Base-by-base conservation (phyloP, 2,113 vertebrate genomes). In the Atlantisia rogersi region DNA sequence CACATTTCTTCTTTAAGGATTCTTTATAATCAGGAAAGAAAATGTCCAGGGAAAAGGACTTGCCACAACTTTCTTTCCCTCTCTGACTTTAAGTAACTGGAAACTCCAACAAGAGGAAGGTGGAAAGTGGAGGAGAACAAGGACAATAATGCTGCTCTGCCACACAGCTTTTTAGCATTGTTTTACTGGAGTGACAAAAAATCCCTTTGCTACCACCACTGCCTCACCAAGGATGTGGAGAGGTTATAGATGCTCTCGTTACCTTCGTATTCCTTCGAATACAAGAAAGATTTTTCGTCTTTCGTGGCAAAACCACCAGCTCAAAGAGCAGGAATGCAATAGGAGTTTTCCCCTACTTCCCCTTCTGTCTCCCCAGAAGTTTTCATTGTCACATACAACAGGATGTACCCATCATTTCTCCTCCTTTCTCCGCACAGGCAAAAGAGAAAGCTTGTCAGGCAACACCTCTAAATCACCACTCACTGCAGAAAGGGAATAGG, bases 281-380 rank as follows among this genome's bases (percentile, higher is more conserved):
- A n/a, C 11, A 63, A 22, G 13, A 31, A 53, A 48, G 16, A 39
- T 78, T 79, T 50, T 68, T 89, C 24, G 4, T 39, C 26, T 78
- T 39, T 24, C 42, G n/a, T 60, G 32, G 35, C 8, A 79, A 48
- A 86, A 48, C 4, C 14, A 75, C n/a, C 32, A 91, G 52, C 32
- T 75, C 0, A 0, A 75, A 42, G 52, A 64, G 11, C 39, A 60
- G 24, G 18, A 82, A 18, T 7, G 12, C 8, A 18, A 1, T 8
- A 37, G 46, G 26, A 74, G 52, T 26, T 92, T 86, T 64, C 29
- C 44, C 15, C 29, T 69, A 7, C 42, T 22, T 79, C 8, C 9
- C 9, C 32, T 86, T 42, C 29, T 64, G 12, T 12, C 31, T 26
- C 31, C 32, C 35, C n/a, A 76, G 32, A 62, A 31, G 16, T 42